These are phyloP conservation scores for Montifringilla adamsi DNA, from an alignment of 2,113 vertebrate species.

Conservation along the genomic window DNA sequence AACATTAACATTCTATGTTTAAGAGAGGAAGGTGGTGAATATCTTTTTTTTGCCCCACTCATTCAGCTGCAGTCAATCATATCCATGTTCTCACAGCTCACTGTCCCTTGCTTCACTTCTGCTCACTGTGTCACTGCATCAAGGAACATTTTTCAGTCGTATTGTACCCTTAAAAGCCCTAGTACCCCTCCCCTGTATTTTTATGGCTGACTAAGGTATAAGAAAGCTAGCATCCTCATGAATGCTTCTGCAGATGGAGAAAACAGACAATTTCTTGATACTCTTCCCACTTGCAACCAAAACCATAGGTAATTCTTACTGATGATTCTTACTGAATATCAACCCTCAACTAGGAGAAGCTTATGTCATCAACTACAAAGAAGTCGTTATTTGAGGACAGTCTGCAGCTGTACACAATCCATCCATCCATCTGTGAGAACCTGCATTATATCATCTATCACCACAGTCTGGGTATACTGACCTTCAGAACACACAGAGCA, in stretches of 20 bases:
- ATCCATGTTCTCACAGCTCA: background rate
- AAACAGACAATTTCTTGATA: background rate
- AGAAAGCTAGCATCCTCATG: background rate
- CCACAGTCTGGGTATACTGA: background rate
- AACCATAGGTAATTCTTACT: background rate
- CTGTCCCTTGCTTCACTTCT: background rate
- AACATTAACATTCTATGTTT: background rate
- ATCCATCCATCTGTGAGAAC: background rate
- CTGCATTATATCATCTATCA: background rate
- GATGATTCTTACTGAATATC: background rate
- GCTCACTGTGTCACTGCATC: background rate
- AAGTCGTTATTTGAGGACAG: background rate
- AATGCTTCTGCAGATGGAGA: background rate
- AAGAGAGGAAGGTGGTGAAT: background rate
- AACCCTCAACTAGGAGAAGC: background rate
- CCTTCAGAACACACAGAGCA: background rate
- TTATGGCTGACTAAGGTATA: background rate
- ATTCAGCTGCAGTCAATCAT: background rate
- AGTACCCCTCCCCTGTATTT: background rate
- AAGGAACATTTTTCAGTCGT: background rate
- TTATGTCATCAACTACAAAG: background rate
- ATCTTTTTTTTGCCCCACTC: background rate
- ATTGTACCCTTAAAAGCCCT: background rate
- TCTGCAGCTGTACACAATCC: background rate
- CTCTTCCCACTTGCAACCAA: background rate